Evolutionary conservation across 2,888 invertebrate species (phyloP).

Genomic region (Abscondita cerata): DNA sequence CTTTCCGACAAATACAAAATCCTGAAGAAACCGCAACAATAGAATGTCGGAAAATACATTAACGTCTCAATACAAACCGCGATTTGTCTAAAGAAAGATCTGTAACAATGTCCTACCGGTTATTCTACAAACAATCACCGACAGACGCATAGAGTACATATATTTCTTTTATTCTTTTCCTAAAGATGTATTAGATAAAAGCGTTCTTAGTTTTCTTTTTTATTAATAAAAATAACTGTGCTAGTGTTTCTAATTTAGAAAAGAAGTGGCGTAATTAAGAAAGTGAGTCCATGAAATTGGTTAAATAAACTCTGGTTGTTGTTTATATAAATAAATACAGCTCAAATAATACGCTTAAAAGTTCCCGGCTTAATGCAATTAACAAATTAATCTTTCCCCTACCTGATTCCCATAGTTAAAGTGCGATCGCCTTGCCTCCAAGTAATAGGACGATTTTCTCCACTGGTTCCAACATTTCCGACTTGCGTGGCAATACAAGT

Average conservation of each 20-base stretch:
- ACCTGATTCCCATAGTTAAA: slow-evolving; percentile 64
- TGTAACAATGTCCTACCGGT: too few relatives aligned
- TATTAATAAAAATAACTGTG: not conserved
- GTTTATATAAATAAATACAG: slow-evolving; percentile 2
- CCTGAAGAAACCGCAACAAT: too few relatives aligned
- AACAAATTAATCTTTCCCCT: slow-evolving; percentile 41
- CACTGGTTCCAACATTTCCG: slow-evolving; percentile 58
- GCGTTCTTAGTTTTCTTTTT: not conserved
- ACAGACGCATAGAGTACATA: too few relatives aligned
- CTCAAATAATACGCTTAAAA: not conserved
- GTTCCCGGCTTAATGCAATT: not conserved
- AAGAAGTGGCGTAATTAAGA: not conserved
- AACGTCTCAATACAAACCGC: too few relatives aligned
- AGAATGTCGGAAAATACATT: too few relatives aligned
- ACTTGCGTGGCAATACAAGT: slow-evolving; percentile 62
- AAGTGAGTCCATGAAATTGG: not conserved
- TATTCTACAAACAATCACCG: too few relatives aligned
- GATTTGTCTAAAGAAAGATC: too few relatives aligned
- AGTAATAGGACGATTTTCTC: slow-evolving; percentile 56
- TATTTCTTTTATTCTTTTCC: too few relatives aligned
- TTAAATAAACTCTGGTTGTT: not conserved
- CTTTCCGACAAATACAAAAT: too few relatives aligned
- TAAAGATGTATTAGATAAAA: too few relatives aligned
- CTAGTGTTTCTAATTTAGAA: not conserved
- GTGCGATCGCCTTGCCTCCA: slow-evolving; percentile 64